A percentile compares a stretch with the other conserved stretches of the same genome.
These are phyloP conservation scores for Axinella damicornis DNA, from an alignment of 37 sponge, comb jelly and placozoan species.

Conservation along the genomic window DNA sequence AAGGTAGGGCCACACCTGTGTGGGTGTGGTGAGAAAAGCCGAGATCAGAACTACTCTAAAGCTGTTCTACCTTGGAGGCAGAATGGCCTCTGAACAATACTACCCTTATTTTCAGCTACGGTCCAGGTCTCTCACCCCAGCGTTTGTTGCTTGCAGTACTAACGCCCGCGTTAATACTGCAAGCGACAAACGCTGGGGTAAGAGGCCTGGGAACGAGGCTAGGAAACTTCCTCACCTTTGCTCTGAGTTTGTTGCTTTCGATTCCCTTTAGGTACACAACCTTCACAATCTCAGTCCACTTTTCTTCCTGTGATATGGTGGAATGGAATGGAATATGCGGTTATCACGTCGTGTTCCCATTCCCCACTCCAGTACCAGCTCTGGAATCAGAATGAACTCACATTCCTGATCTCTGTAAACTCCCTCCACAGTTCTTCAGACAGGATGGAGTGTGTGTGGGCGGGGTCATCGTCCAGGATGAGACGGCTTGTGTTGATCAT, in stretches of 20 bases:
- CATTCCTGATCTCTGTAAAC: constrained; percentile 26
- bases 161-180: too few species aligned
- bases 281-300: constrained; percentile 48
- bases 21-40: too few species aligned
- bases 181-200: neutral
- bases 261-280: constrained; percentile 80
- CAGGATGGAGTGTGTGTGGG: neutral
- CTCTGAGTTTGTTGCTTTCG: constrained; percentile 41
- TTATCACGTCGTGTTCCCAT: neutral
- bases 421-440: constrained; percentile 34
- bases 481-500: constrained; percentile 41
- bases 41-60: too few species aligned
- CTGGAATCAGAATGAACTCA: constrained; percentile 19
- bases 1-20: constrained; percentile 91
- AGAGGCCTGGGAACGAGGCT: too few species aligned
- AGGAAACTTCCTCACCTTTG: constrained; percentile 49
- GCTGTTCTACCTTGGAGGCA: too few species aligned
- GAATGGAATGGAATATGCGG: neutral
- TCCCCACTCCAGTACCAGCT: too few species aligned
- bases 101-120: too few species aligned
- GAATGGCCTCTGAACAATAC: too few species aligned
- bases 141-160: too few species aligned
- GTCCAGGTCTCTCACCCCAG: too few species aligned
- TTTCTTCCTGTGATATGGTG: neutral
- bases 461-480: neutral